These are phyloP conservation scores for Henicopernis longicauda DNA, from an alignment of 2,113 vertebrate genomes.

Conservation along the genomic window DNA sequence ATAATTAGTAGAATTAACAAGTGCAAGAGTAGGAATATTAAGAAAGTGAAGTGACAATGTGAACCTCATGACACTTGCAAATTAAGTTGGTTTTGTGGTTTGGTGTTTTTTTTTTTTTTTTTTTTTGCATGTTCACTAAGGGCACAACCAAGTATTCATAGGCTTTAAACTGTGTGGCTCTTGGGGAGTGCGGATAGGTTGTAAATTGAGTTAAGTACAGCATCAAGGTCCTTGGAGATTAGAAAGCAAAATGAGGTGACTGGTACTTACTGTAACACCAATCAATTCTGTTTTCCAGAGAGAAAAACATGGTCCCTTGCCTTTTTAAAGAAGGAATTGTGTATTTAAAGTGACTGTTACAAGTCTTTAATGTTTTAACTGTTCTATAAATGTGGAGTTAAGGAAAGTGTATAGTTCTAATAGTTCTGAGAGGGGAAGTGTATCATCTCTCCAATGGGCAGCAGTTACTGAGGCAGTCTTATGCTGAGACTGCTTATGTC, in stretches of 20 bases:
- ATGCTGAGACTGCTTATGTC: no score
- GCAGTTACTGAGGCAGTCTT: not conserved
- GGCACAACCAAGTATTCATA: not conserved
- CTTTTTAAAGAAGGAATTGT: not conserved
- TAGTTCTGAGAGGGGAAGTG: not conserved
- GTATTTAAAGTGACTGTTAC: not conserved
- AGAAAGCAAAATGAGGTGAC: not conserved
- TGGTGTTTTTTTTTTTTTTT: not conserved
- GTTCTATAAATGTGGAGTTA: not conserved
- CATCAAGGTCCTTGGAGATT: not conserved
- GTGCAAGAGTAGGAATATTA: not conserved
- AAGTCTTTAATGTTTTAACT: not conserved
- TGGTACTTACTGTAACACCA: not conserved
- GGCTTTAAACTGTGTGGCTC: not conserved
- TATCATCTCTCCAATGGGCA: not conserved
- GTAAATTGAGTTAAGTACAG: not conserved
- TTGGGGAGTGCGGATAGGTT: not conserved
- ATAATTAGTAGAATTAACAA: not conserved
- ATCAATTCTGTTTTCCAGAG: not conserved
- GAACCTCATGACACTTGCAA: not conserved
- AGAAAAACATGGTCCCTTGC: not conserved
- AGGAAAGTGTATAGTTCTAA: not conserved
- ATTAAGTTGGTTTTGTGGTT: not conserved
- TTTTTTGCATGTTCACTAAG: not conserved
- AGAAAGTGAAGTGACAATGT: not conserved